Conservation (phyloP, 2,797 vertebrate species). For the Clangula hyemalis region DNA sequence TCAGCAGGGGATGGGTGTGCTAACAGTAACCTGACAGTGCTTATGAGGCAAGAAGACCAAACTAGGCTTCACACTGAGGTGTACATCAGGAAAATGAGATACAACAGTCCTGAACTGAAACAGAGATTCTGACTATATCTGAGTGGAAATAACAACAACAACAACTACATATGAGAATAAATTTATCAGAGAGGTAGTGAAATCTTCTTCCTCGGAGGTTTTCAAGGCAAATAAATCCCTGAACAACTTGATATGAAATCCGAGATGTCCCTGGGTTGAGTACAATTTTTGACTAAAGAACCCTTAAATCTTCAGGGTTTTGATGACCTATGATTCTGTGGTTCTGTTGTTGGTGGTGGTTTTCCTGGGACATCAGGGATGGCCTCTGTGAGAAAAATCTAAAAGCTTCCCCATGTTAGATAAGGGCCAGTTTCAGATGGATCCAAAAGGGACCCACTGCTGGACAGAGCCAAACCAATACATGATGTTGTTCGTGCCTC, state of each 20-base stretch:
- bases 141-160: not conserved
- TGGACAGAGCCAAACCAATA: no score
- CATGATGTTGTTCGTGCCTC: no score
- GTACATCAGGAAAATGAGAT: not conserved
- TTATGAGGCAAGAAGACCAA: rapidly evolving
- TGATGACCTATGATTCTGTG: not conserved
- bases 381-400: no score
- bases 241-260: not conserved
- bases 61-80: not conserved
- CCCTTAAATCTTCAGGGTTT: not conserved
- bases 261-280: not conserved
- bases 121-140: not conserved
- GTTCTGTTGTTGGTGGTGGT: not conserved
- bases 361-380: not conserved
- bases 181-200: not conserved
- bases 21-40: not conserved
- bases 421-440: no score
- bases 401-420: no score
- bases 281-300: not conserved
- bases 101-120: not conserved
- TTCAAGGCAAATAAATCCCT: not conserved
- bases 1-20: rapidly evolving
- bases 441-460: no score
- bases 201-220: not conserved
- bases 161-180: not conserved